phyloP scores from a whole-genome alignment of 2,113 vertebrate species.

The Rhabdomys dilectus region DNA sequence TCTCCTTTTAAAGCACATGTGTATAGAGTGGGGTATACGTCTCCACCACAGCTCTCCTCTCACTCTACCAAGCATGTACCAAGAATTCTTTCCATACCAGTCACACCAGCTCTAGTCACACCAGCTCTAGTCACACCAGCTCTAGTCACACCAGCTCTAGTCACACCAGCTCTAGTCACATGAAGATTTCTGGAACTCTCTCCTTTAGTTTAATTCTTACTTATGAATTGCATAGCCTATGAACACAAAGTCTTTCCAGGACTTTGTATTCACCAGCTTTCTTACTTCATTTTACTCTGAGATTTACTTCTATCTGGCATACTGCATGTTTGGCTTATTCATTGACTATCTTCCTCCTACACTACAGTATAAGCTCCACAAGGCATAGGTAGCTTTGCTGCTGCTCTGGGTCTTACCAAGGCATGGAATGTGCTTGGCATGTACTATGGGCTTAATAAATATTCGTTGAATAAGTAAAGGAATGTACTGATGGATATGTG shows the following conservation, averaged over 20 bases:
- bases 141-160: too few species aligned
- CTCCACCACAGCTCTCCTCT: rapidly evolving
- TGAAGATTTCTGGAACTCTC: neutral
- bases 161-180: neutral
- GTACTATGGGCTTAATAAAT: neutral
- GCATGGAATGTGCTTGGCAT: neutral
- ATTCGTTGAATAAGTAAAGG: neutral
- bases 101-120: too few species aligned
- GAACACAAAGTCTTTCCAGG: neutral
- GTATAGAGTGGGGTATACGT: neutral
- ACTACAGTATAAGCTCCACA: neutral
- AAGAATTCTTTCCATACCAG: neutral
- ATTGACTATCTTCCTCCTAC: neutral
- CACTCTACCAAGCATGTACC: neutral
- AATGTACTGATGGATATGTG: neutral
- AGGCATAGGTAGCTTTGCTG: neutral
- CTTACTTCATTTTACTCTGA: neutral
- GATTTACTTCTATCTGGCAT: neutral
- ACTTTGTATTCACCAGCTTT: neutral
- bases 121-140: neutral
- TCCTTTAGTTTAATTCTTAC: neutral
- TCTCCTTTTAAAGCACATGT: neutral
- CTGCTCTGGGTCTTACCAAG: neutral
- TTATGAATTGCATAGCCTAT: neutral
- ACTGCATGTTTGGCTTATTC: neutral